A percentile compares a stretch with the other conserved stretches of the same genome.
Conservation (phyloP, 2,888 invertebrate species). For the Penaeus monodon region DNA sequence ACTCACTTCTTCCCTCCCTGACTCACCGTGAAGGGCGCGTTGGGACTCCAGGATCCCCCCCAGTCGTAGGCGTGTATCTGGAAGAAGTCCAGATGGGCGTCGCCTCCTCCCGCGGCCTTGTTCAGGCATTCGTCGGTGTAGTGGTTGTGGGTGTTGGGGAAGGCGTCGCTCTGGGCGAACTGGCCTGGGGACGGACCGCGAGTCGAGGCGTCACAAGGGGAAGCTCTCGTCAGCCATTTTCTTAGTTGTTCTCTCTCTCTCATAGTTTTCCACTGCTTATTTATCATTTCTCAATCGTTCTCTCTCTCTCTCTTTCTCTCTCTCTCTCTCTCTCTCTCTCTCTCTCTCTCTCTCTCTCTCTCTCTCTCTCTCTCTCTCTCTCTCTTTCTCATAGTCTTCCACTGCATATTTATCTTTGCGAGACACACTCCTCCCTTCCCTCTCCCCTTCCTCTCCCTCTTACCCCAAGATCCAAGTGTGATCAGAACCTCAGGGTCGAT, state of each 20-base stretch:
- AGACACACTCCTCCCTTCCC: too few relatives aligned
- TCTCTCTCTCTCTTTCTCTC: too few relatives aligned
- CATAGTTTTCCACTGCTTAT: too few relatives aligned
- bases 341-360: too few relatives aligned
- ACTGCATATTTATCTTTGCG: too few relatives aligned
- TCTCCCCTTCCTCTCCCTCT: neutral
- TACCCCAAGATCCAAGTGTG: constrained; percentile 67
- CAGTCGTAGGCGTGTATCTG: constrained; percentile 67
- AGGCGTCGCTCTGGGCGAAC: constrained; percentile 66
- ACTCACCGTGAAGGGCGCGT: constrained; percentile 66
- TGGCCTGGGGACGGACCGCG: constrained; percentile 36
- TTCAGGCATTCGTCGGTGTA: constrained; percentile 64
- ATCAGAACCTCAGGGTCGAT: constrained; percentile 66
- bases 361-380: too few relatives aligned
- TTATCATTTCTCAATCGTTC: too few relatives aligned
- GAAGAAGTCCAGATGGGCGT: constrained; percentile 67
- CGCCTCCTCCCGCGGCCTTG: constrained; percentile 64
- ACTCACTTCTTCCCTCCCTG: neutral
- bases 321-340: too few relatives aligned
- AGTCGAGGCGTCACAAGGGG: neutral
- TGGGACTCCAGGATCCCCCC: constrained; percentile 66
- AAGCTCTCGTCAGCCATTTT: neutral
- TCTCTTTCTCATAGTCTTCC: too few relatives aligned
- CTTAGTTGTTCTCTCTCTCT: too few relatives aligned
- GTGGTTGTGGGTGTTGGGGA: constrained; percentile 65